These are phyloP conservation scores for Ammospiza caudacuta DNA, from an alignment of 2,113 vertebrate genomes.

Conservation along the genomic window DNA sequence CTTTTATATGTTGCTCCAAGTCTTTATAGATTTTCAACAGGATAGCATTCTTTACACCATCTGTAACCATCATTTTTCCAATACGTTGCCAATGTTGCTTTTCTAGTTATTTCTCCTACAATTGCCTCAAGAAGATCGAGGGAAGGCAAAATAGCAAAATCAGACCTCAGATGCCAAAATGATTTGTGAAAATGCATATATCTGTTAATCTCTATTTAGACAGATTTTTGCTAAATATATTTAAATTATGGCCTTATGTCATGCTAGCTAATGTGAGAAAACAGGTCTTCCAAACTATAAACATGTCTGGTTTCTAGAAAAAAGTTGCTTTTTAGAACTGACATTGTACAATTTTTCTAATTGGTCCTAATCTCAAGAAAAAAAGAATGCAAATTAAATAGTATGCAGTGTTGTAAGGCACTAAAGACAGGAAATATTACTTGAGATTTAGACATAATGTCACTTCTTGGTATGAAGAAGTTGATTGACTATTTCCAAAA, in stretches of 20 bases:
- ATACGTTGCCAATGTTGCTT: neutral
- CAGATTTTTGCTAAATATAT: neutral
- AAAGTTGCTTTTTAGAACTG: neutral
- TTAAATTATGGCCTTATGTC: neutral
- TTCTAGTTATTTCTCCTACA: constrained; percentile 7
- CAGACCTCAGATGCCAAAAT: neutral
- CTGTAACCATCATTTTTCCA: constrained; percentile 15
- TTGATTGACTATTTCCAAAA: neutral
- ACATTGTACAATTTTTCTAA: neutral
- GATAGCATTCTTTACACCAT: neutral
- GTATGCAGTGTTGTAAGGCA: neutral
- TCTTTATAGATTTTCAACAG: constrained; percentile 12
- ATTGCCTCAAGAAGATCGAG: neutral
- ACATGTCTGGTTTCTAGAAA: neutral
- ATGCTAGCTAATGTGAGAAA: neutral
- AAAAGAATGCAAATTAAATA: neutral
- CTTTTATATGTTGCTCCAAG: neutral
- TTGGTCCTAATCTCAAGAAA: neutral
- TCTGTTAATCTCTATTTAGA: neutral
- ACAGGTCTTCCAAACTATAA: neutral
- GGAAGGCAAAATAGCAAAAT: neutral
- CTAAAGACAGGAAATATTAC: neutral
- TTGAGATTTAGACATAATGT: neutral
- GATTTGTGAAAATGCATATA: neutral
- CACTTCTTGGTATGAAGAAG: neutral